phyloP scores from a whole-genome alignment of 2,113 vertebrate genomes.

The Platysteira castanea region DNA sequence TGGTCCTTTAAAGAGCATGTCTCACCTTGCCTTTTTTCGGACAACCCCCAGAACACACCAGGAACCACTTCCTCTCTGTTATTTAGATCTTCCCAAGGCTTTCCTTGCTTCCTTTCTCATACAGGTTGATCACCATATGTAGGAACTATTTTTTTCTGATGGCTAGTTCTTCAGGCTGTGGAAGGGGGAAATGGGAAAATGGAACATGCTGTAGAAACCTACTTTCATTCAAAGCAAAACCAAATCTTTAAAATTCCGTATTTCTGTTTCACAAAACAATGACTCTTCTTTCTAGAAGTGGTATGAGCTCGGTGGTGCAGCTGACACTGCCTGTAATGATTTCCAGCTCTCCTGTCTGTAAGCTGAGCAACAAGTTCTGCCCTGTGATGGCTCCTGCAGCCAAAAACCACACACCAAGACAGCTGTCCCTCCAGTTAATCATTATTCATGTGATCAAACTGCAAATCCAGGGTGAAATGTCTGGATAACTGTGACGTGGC shows the following conservation, averaged over 20 bases:
- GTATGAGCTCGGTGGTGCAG: constrained; percentile 80
- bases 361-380: constrained; percentile 74
- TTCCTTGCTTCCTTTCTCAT: not conserved
- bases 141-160: not conserved
- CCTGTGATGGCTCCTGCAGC: constrained; percentile 60
- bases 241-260: constrained; percentile 10
- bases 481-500: constrained; percentile 63
- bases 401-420: constrained; percentile 7
- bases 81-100: not conserved
- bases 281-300: constrained; percentile 68
- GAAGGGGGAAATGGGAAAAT: not conserved
- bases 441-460: constrained; percentile 58
- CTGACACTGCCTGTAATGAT: constrained; percentile 79
- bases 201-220: not conserved
- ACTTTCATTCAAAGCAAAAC: not conserved
- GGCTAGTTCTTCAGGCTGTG: not conserved
- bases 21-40: not conserved
- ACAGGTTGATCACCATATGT: not conserved
- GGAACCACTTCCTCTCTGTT: not conserved
- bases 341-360: constrained; percentile 57
- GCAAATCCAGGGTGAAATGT: constrained; percentile 3
- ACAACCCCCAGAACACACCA: not conserved
- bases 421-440: constrained; percentile 66
- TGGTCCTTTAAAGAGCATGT: not conserved
- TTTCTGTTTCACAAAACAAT: constrained; percentile 28